Percentiles rank a stretch among this genome's conserved stretches.
These are phyloP conservation scores for Dicrostonyx torquatus DNA, from an alignment of 2,797 vertebrate species.

Conservation along the genomic window DNA sequence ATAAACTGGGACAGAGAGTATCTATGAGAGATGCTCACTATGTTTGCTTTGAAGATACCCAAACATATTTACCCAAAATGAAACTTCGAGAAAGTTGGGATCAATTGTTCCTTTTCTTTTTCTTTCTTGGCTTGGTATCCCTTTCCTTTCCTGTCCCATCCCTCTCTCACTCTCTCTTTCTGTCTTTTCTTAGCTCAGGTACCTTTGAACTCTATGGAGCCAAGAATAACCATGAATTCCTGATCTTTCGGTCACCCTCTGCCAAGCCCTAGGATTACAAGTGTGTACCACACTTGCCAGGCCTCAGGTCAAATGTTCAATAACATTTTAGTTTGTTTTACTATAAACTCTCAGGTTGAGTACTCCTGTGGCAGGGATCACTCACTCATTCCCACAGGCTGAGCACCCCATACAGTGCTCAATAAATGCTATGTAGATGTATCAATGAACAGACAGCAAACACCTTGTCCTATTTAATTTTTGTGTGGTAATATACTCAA, in stretches of 20 bases:
- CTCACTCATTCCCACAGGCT: neutral
- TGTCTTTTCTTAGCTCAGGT: neutral
- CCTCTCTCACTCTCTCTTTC: neutral
- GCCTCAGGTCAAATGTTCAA: neutral
- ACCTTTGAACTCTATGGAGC: neutral
- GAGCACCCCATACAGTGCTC: neutral
- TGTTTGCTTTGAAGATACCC: neutral
- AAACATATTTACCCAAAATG: neutral
- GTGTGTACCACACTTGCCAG: neutral
- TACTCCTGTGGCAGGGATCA: neutral
- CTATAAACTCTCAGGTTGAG: neutral
- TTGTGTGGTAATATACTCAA: neutral
- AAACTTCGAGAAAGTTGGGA: neutral
- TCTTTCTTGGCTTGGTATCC: neutral
- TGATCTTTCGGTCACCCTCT: neutral
- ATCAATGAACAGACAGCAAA: neutral
- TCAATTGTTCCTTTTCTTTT: neutral
- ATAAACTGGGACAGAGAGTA: neutral
- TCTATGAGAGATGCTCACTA: neutral
- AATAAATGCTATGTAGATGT: neutral
- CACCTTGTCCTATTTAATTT: neutral
- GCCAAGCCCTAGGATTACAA: neutral
- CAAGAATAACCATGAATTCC: neutral
- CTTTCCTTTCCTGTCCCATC: neutral
- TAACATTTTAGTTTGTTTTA: neutral